These are phyloP conservation scores for Trisateles emortualis DNA, from an alignment of 2,888 invertebrate genomes.

Conservation along the genomic window DNA sequence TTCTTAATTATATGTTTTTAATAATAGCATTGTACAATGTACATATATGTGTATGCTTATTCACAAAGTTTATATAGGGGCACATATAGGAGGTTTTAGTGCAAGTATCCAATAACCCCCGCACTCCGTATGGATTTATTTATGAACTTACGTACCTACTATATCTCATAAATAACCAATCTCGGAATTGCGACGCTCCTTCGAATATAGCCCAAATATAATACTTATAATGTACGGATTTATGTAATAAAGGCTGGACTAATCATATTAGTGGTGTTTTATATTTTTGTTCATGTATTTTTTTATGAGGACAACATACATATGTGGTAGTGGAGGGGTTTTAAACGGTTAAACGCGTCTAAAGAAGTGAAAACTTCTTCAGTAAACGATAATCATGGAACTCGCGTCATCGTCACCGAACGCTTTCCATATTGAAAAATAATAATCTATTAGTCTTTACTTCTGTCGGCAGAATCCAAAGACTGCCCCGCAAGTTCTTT, in stretches of 20 bases:
- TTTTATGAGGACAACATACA: too few species aligned
- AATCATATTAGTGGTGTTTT: conserved; percentile 4
- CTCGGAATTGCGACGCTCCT: conserved; percentile 63
- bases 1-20: too few species aligned
- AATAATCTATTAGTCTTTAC: too few species aligned
- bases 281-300: background rate
- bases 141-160: conserved; percentile 72
- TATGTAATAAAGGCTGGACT: conserved; percentile 7
- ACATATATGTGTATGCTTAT: conserved; percentile 3
- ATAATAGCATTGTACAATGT: too few species aligned
- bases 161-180: conserved; percentile 77
- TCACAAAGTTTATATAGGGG: conserved; percentile 29
- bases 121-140: conserved; percentile 69
- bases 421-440: too few species aligned
- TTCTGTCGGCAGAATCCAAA: too few species aligned
- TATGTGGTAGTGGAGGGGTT: too few species aligned
- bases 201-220: conserved; percentile 13
- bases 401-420: too few species aligned
- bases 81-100: conserved; percentile 23
- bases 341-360: too few species aligned
- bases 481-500: too few species aligned
- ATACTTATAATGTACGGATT: conserved; percentile 13
- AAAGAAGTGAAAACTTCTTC: too few species aligned
- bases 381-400: too few species aligned
- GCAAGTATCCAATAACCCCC: conserved; percentile 48